These are phyloP conservation scores for Cavia porcellus DNA, from an alignment of 2,113 vertebrate genomes.

Conservation along the genomic window DNA sequence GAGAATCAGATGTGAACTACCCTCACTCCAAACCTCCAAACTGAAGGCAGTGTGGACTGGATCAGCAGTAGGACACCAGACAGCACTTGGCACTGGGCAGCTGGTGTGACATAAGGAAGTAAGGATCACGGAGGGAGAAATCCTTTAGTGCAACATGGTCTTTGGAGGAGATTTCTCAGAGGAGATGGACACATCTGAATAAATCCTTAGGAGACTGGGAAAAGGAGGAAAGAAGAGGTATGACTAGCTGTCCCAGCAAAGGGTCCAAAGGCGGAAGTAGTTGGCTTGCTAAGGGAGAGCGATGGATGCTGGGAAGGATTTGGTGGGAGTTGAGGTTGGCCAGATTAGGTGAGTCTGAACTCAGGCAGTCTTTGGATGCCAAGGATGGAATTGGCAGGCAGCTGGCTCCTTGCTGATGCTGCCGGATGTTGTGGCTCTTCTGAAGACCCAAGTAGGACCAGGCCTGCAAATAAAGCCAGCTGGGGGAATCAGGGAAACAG, in stretches of 20 bases:
- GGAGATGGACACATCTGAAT: neutral
- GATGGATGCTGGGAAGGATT: neutral
- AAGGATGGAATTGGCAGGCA: neutral
- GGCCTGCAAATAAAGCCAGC: neutral
- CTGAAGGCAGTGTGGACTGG: neutral
- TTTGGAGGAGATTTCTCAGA: neutral
- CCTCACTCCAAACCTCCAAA: neutral
- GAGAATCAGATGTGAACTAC: neutral
- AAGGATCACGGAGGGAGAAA: neutral
- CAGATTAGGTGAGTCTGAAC: neutral
- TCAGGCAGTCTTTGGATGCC: neutral
- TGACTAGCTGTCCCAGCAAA: neutral
- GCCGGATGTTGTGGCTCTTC: neutral
- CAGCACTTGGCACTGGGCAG: neutral
- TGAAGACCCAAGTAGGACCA: neutral
- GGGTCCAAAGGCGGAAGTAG: neutral
- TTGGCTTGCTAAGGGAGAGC: neutral
- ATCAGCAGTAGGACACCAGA: neutral
- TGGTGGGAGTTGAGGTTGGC: neutral
- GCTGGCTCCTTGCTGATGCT: neutral
- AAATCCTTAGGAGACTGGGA: neutral
- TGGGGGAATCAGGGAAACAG: neutral
- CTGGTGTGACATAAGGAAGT: neutral
- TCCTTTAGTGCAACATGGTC: neutral
- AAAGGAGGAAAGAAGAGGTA: no score